phyloP scores from a whole-genome alignment of 1,140 invertebrate species.

The Eulimnadia texana region DNA sequence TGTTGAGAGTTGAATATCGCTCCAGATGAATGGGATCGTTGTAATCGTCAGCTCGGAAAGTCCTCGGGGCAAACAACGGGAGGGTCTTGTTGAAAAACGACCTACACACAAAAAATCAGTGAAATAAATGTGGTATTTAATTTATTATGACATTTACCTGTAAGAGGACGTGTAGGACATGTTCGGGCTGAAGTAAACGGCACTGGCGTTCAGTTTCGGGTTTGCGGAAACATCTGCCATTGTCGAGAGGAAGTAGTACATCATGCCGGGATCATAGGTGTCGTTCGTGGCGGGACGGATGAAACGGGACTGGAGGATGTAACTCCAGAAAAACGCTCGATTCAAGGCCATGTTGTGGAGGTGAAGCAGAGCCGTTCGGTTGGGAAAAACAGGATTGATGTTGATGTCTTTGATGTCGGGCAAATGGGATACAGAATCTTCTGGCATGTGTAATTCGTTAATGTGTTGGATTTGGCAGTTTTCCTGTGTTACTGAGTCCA shows the following conservation, averaged over 20 bases:
- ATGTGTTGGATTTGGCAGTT: constrained; percentile 79
- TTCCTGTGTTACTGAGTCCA: constrained; percentile 57
- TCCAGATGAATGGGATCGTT: constrained; percentile 87
- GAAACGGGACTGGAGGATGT: constrained; percentile 80
- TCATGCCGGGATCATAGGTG: constrained; percentile 90
- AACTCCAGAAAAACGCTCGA: constrained; percentile 89
- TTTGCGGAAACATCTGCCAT: constrained; percentile 90
- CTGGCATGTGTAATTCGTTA: constrained; percentile 67
- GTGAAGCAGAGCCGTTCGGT: constrained; percentile 80
- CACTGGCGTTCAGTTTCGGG: constrained; percentile 79
- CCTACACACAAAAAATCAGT: too few relatives aligned
- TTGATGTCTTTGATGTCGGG: constrained; percentile 91
- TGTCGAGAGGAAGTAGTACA: constrained; percentile 92
- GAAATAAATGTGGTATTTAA: too few relatives aligned
- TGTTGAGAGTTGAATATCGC: constrained; percentile 79
- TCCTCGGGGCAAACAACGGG: constrained; percentile 84
- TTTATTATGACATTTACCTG: too few relatives aligned
- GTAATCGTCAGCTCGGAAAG: constrained; percentile 79
- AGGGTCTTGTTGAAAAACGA: constrained; percentile 95
- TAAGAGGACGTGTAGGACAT: constrained; percentile 89
- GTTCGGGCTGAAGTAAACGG: constrained; percentile 88
- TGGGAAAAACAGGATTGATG: constrained; percentile 87
- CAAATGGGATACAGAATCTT: constrained; percentile 70
- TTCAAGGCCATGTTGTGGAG: constrained; percentile 91
- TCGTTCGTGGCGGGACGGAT: constrained; percentile 78